phyloP scores from a whole-genome alignment of 1,140 invertebrate species.

The Brachionus calyciflorus region DNA sequence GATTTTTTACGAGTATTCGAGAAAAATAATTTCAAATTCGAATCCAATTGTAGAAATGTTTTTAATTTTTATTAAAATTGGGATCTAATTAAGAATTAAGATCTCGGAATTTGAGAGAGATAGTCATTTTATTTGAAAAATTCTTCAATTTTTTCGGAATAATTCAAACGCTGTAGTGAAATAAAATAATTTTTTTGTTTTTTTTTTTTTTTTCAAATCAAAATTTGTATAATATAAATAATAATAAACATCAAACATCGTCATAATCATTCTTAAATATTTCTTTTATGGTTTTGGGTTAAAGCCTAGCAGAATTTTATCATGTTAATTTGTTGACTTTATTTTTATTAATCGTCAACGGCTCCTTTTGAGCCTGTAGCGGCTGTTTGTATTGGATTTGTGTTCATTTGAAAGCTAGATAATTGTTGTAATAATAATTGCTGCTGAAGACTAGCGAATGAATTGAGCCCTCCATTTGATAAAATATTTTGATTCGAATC shows the following conservation, averaged over 20 bases:
- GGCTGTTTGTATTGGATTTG: slow-evolving; percentile 3
- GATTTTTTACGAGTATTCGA: no score
- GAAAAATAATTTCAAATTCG: no score
- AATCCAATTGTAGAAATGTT: no score
- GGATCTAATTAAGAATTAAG: no score
- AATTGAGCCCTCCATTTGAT: background rate
- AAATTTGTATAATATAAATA: slow-evolving; percentile 21
- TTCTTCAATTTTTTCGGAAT: slow-evolving; percentile 20
- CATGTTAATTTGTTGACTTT: background rate
- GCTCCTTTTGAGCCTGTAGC: background rate
- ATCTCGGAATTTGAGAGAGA: no score
- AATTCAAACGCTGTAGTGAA: background rate
- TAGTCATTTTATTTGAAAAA: slow-evolving; percentile 36
- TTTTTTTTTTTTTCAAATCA: background rate
- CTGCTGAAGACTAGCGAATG: slow-evolving; percentile 19
- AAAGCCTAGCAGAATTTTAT: slow-evolving; percentile 13
- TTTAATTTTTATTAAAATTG: no score
- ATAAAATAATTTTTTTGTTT: background rate
- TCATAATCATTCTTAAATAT: slow-evolving; percentile 14
- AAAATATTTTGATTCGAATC: slow-evolving; percentile 22
- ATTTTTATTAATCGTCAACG: background rate
- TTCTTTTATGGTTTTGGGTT: slow-evolving; percentile 16
- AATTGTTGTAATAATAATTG: slow-evolving; percentile 12
- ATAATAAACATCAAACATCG: slow-evolving; percentile 41
- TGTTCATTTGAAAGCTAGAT: background rate